These are phyloP conservation scores for Mystacides longicornis DNA, from an alignment of 2,888 invertebrate species.

Conservation along the genomic window DNA sequence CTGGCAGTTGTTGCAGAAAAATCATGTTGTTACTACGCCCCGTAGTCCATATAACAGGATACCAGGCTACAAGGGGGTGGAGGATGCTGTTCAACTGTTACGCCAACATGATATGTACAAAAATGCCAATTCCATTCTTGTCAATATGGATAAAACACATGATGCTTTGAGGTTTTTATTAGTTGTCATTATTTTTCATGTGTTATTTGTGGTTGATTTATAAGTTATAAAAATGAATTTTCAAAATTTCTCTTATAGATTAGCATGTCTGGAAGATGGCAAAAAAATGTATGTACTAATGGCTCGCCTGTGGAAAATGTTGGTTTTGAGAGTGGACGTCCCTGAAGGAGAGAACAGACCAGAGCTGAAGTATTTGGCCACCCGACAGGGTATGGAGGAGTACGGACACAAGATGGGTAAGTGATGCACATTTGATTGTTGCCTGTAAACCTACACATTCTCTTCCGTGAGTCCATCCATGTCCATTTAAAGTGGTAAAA, in stretches of 20 bases:
- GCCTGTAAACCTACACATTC: no score
- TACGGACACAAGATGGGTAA: conserved; percentile 60
- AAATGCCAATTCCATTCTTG: conserved; percentile 56
- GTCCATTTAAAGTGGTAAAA: no score
- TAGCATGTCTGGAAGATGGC: conserved; percentile 49
- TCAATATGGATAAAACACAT: conserved; percentile 80
- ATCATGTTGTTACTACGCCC: conserved; percentile 60
- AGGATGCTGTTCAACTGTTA: conserved; percentile 63
- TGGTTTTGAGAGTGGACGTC: conserved; percentile 63
- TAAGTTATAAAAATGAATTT: no score
- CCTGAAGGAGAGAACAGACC: conserved; percentile 36
- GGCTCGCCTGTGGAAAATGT: conserved; percentile 62
- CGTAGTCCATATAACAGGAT: conserved; percentile 70
- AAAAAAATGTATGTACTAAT: conserved; percentile 75
- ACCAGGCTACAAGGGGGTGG: conserved; percentile 70
- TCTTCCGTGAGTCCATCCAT: no score
- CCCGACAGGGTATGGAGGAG: conserved; percentile 59
- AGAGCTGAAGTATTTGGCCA: conserved; percentile 49
- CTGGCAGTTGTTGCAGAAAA: conserved; percentile 71
- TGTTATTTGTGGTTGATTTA: no score
- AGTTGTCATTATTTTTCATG: background rate
- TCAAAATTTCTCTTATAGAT: conserved; percentile 32
- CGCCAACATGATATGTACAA: conserved; percentile 66
- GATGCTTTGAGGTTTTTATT: conserved; percentile 57
- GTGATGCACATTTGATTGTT: conserved; percentile 20